These are phyloP conservation scores for Caloenas nicobarica DNA, from an alignment of 2,113 vertebrate genomes.

Conservation along the genomic window DNA sequence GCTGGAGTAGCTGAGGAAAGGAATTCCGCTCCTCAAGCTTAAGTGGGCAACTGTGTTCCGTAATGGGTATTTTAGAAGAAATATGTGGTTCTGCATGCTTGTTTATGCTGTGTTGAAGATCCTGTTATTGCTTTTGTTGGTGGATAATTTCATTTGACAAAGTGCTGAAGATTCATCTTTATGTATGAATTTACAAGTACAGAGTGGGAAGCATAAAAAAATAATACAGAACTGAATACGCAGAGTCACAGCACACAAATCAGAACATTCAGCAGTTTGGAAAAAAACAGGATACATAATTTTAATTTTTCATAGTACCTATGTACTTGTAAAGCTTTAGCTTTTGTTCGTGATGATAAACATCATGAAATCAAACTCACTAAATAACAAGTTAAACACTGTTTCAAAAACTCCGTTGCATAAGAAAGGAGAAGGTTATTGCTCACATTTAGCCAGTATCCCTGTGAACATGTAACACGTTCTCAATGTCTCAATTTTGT, in stretches of 20 bases:
- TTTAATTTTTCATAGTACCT: constrained; percentile 2
- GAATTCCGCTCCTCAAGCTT: neutral
- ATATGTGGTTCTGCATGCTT: constrained; percentile 2
- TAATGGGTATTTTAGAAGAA: constrained; percentile 26
- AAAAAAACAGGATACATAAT: neutral
- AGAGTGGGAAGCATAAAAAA: constrained; percentile 30
- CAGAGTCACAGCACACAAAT: neutral
- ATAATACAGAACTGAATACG: neutral
- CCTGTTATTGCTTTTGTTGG: constrained; percentile 35
- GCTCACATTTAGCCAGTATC: neutral
- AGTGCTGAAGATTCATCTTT: constrained; percentile 34
- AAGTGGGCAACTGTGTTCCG: neutral
- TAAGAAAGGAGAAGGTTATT: neutral
- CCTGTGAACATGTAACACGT: rapidly evolving
- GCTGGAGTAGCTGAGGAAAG: neutral
- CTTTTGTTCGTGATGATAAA: neutral
- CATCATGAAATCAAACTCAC: neutral
- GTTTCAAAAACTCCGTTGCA: neutral
- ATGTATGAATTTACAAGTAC: constrained; percentile 35
- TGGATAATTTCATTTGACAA: constrained; percentile 49
- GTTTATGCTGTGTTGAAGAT: constrained; percentile 41
- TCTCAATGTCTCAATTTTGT: neutral
- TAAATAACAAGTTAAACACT: neutral
- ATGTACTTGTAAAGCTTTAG: neutral
- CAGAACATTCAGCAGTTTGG: neutral